Base-by-base conservation (phyloP, 2,888 invertebrate species). In the Agrenia bidenticulata region DNA sequence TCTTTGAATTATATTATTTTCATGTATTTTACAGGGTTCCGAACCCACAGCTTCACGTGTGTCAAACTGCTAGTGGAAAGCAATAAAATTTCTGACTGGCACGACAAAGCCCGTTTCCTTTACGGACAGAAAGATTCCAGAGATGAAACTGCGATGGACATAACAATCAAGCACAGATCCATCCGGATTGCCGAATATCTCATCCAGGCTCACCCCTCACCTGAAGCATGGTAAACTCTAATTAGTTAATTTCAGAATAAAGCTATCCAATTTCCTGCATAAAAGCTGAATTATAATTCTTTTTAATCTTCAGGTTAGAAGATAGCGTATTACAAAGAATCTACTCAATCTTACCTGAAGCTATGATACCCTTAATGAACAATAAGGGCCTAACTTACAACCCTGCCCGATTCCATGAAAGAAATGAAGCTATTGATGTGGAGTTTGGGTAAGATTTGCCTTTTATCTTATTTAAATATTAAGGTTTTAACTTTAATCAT, bases 331-430 rank as follows among this genome's bases (percentile, higher is more conserved):
- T 70, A 26, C 24, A 42, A 15, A 65, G 57, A 32, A 70, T 70
- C 21, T 70, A 70, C 59, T 49, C 53, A 2, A 56, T 49, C 13
- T 59, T 70, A 7, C 70, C 70, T 9, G 70, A 70, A 37, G 67
- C 70, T 5, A 67, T 70, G 70, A 59, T 67, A 9, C 70, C 70
- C n/a, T 53, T 70, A n/a, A 67, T 70, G 67, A 64, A 70, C 41
- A 61, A 65, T 39, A 50, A 67, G 58, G 59, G 67, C 21, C 53
- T 70, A 26, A 32, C 32, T 4, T 70, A 70, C 63, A 65, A 67
- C 37, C 70, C 70, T 15, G 67, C 70, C 2, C 64, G 59, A 21
- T 70, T 70, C 54, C 70, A 70, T 32, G 70, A 70, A 27, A 32
- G 70, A 32, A 65, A 70, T 56, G 67, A 70, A 56, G 59, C 63